Percentiles rank a stretch among this genome's conserved stretches.
Evolutionary conservation across 2,113 vertebrate species (phyloP).

Genomic region (Otus sunia): DNA sequence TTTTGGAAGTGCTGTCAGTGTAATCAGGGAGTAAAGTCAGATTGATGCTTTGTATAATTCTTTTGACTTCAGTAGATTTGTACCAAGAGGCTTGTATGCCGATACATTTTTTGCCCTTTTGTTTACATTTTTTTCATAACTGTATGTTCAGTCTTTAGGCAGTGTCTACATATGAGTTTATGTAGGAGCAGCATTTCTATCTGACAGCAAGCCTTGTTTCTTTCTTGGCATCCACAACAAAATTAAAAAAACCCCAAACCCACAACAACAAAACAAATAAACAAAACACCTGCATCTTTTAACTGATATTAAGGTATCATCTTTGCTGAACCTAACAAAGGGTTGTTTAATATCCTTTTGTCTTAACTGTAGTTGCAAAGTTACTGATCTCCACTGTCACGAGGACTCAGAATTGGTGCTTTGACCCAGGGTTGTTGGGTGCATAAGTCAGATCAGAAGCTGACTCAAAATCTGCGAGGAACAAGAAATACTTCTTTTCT

Average conservation of each 20-base stretch:
- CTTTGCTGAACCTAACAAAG: neutral
- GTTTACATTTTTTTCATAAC: neutral
- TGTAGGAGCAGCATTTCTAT: neutral
- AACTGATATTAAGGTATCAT: neutral
- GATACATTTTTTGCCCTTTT: neutral
- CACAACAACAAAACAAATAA: neutral
- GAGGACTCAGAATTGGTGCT: neutral
- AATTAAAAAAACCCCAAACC: neutral
- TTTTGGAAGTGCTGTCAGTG: constrained; percentile 26
- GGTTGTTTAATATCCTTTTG: neutral
- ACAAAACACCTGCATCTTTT: neutral
- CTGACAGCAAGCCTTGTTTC: neutral
- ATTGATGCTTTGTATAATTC: neutral
- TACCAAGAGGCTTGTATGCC: neutral
- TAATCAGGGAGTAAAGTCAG: neutral
- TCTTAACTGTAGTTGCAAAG: neutral
- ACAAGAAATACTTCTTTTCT: neutral
- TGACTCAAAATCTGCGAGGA: neutral
- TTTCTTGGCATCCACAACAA: neutral
- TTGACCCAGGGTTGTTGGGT: neutral
- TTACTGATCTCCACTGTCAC: neutral
- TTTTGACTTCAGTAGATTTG: neutral
- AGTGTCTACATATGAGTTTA: neutral
- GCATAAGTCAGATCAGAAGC: neutral
- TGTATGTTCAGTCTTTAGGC: neutral